Percentiles rank a stretch among this genome's conserved stretches.
These are phyloP conservation scores for Amia ocellicauda DNA, from an alignment of 2,113 vertebrate species.

Conservation along the genomic window DNA sequence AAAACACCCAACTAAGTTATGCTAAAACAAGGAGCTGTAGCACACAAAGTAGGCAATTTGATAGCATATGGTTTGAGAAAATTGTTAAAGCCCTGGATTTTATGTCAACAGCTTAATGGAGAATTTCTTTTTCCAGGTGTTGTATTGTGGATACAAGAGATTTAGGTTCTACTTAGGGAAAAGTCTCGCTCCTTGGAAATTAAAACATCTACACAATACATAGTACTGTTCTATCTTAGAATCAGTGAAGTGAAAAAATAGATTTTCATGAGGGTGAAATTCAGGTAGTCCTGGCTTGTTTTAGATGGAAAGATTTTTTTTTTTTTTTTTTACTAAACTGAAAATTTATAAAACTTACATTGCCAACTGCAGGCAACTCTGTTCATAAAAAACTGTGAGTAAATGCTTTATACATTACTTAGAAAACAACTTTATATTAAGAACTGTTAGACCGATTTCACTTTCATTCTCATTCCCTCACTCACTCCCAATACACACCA, in stretches of 20 bases:
- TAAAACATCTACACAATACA: constrained; percentile 70
- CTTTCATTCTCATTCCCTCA: no score
- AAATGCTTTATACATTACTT: no score
- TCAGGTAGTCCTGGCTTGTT: no score
- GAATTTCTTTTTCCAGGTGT: constrained; percentile 74
- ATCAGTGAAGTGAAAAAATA: constrained; percentile 33
- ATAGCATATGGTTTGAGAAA: constrained; percentile 58
- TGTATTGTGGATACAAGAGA: constrained; percentile 73
- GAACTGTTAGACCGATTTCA: no score
- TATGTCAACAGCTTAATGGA: constrained; percentile 61
- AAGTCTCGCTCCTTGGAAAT: constrained; percentile 59
- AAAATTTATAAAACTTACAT: no score
- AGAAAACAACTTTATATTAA: no score
- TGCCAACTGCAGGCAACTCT: no score
- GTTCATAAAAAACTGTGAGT: no score
- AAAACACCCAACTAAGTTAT: constrained; percentile 60
- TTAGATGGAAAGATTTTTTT: no score
- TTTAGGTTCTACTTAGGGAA: constrained; percentile 60
- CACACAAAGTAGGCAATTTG: constrained; percentile 40
- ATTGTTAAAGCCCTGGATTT: constrained; percentile 56
- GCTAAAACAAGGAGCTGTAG: constrained; percentile 54
- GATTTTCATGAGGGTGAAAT: no score
- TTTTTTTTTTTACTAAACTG: no score
- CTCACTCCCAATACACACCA: no score
- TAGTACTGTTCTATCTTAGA: constrained; percentile 48